Percentiles rank a stretch among this genome's conserved stretches.
These are phyloP conservation scores for Chiloscyllium plagiosum DNA, from an alignment of 2,113 vertebrate species.

Conservation along the genomic window DNA sequence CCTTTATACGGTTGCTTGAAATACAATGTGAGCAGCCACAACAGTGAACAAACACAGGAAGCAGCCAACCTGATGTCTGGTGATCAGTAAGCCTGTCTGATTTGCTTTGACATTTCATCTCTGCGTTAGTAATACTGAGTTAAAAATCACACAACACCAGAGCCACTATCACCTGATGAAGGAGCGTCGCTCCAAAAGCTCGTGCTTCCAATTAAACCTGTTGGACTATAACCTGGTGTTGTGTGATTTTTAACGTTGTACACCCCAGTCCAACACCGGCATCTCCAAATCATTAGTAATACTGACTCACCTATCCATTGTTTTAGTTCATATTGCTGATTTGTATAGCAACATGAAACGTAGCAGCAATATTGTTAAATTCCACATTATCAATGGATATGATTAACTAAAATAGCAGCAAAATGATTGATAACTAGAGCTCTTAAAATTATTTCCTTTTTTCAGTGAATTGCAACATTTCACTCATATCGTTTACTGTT, in stretches of 20 bases:
- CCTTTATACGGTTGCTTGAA: neutral
- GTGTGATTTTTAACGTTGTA: too few relatives aligned
- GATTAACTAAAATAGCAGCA: neutral
- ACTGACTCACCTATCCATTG: conserved; percentile 12
- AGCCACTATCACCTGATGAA: too few relatives aligned
- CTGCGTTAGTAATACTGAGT: conserved; percentile 5
- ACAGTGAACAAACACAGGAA: neutral
- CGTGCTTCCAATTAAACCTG: too few relatives aligned
- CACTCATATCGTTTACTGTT: neutral
- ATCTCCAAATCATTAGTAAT: neutral
- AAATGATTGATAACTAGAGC: neutral
- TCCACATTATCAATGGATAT: neutral
- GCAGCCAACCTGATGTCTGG: conserved; percentile 3
- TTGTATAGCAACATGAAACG: neutral
- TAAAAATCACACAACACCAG: too few relatives aligned
- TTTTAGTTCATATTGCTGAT: neutral
- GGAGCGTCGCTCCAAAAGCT: too few relatives aligned
- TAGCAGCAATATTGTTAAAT: neutral
- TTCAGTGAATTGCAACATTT: neutral
- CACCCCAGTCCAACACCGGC: too few relatives aligned
- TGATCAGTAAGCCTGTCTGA: conserved; percentile 16
- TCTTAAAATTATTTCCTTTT: neutral
- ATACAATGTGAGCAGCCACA: neutral
- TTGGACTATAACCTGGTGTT: too few relatives aligned
- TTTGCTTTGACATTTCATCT: conserved; percentile 20